These are phyloP conservation scores for Bucco capensis DNA, from an alignment of 2,113 vertebrate species.

Conservation along the genomic window DNA sequence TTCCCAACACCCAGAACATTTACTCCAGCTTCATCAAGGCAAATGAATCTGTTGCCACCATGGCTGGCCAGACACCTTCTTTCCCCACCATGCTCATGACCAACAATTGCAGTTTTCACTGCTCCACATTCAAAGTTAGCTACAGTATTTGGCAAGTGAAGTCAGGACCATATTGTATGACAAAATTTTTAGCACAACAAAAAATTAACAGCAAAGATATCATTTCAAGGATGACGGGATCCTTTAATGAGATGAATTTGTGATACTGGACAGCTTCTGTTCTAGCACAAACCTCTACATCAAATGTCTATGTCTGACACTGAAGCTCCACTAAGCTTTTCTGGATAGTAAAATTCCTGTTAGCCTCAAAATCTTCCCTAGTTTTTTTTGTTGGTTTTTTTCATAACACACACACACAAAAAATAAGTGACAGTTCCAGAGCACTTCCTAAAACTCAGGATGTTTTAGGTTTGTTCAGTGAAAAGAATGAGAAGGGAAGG, in stretches of 20 bases:
- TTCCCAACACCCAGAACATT: not conserved
- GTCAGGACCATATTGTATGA: not conserved
- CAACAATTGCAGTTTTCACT: not conserved
- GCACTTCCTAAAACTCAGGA: not conserved
- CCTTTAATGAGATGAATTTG: not conserved
- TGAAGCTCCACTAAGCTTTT: not conserved
- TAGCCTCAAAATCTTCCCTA: not conserved
- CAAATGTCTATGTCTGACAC: not conserved
- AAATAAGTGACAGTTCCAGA: not conserved
- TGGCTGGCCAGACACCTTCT: not conserved
- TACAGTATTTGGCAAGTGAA: not conserved
- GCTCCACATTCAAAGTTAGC: not conserved
- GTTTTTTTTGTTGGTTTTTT: not conserved
- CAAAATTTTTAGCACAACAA: not conserved
- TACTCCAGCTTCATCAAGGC: not conserved
- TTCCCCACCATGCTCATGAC: fast-evolving
- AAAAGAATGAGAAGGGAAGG: not conserved
- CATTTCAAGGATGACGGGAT: not conserved
- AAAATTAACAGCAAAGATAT: not conserved
- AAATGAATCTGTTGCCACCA: not conserved
- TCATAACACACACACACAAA: not conserved
- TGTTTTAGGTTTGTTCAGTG: not conserved
- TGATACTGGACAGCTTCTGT: not conserved
- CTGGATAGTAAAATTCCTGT: not conserved
- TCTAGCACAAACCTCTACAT: not conserved